Conservation (phyloP, 1,140 invertebrate genomes). For the Dendrolimus punctatus region DNA sequence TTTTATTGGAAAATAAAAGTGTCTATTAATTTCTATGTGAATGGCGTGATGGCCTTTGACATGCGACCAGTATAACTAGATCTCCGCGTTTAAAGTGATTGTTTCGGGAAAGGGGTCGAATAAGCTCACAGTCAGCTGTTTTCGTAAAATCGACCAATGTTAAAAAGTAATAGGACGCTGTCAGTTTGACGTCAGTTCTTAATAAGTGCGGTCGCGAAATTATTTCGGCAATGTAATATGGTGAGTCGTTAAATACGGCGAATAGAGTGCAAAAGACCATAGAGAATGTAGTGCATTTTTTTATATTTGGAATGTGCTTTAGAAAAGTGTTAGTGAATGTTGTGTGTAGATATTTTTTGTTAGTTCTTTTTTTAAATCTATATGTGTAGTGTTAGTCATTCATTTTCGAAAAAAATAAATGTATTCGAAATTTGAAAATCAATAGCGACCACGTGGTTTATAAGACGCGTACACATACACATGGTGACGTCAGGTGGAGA, state of each 20-base stretch:
- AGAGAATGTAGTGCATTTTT: conserved; percentile 29
- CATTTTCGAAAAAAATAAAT: conserved; percentile 7
- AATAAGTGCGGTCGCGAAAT: conserved; percentile 33
- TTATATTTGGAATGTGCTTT: conserved; percentile 39
- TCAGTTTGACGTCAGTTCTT: conserved; percentile 53
- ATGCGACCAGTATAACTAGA: conserved; percentile 1
- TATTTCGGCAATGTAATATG: conserved; percentile 50
- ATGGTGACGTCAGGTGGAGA: conserved; percentile 20
- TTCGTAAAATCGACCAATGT: conserved; percentile 48
- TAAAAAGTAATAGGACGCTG: conserved; percentile 9
- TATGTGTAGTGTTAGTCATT: no score
- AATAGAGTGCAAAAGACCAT: conserved; percentile 29
- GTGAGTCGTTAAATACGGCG: conserved; percentile 42
- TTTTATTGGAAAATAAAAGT: neutral
- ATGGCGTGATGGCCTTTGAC: conserved; percentile 26
- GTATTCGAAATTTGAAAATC: conserved; percentile 18
- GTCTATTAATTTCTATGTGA: neutral
- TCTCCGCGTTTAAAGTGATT: conserved; percentile 2
- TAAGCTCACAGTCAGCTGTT: conserved; percentile 47
- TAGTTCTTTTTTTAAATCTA: conserved; percentile 13
- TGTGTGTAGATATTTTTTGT: conserved; percentile 36
- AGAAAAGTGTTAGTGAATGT: conserved; percentile 39
- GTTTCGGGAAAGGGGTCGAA: conserved; percentile 14
- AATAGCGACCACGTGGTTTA: conserved; percentile 19
- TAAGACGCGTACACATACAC: neutral